A percentile compares a stretch with the other conserved stretches of the same genome.
Conservation (phyloP, 2,797 vertebrate genomes). For the Chromobotia macracanthus region DNA sequence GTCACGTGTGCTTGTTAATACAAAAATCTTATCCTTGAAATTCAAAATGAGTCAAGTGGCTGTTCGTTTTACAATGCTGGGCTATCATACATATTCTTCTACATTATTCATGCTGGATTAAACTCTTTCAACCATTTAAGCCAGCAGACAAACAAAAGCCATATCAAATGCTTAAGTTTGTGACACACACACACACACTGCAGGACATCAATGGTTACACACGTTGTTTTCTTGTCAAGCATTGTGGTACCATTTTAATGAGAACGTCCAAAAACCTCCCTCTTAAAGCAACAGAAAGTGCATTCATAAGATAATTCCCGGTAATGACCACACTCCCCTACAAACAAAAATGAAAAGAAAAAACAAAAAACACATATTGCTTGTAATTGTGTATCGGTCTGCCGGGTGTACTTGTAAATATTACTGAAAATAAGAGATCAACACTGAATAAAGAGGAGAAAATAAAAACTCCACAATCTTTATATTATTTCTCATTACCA, state of each 20-base stretch:
- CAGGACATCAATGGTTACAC: slow-evolving; percentile 39
- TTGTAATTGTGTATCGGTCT: slow-evolving; percentile 75
- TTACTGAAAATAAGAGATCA: slow-evolving; percentile 85
- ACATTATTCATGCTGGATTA: slow-evolving; percentile 49
- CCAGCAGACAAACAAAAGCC: slow-evolving; percentile 36
- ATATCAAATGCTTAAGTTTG: slow-evolving; percentile 33
- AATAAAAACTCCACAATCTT: slow-evolving; percentile 79
- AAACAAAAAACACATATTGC: slow-evolving; percentile 77
- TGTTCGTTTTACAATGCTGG: slow-evolving; percentile 28
- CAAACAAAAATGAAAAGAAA: slow-evolving; percentile 64
- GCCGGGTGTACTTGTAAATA: slow-evolving; percentile 85
- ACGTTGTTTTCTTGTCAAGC: slow-evolving; percentile 37
- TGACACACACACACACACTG: slow-evolving; percentile 11
- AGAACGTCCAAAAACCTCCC: slow-evolving; percentile 62
- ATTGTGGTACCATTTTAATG: slow-evolving; percentile 52
- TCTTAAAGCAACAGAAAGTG: slow-evolving; percentile 68
- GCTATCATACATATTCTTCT: slow-evolving; percentile 26
- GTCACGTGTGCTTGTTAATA: slow-evolving; percentile 57
- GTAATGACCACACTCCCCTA: slow-evolving; percentile 51
- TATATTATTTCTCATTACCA: slow-evolving; percentile 95
- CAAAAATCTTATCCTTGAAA: slow-evolving; percentile 43
- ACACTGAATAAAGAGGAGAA: slow-evolving; percentile 66
- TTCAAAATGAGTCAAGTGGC: slow-evolving; percentile 35
- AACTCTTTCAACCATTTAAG: slow-evolving; percentile 41
- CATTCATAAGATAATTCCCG: slow-evolving; percentile 66